Base-by-base conservation (phyloP, 2,797 vertebrate species). In the Borostomias antarcticus region DNA sequence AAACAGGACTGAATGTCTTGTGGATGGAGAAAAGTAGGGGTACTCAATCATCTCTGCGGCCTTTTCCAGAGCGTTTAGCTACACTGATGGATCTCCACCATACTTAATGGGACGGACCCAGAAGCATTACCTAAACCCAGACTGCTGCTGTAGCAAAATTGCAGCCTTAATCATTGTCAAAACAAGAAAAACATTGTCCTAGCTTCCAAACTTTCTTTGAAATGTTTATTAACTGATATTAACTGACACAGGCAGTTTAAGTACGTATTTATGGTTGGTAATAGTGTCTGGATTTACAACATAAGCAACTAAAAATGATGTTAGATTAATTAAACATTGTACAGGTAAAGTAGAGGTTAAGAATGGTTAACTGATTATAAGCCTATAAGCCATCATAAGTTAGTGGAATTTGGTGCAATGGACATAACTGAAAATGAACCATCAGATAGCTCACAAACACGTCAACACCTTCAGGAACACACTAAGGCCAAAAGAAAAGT, bases 1-100 rank as follows among this genome's bases (percentile, higher is more conserved):
- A 74, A 64, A 66, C 58, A 62, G 40, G 68, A 67, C 48, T 74
- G 66, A 75, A 74, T 57, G 25, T 77, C 52, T 57, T 68, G 45
- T 76, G 75, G 67, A 70, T 66, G 73, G 68, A 82, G 75, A 77
- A 74, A 73, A 76, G 29, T 53, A 23, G 70, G 53, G 56, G 68
- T 54, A 76, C 74, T 73, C 72, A 78, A 70, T 85, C 43, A 80
- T 86, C 82, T 83, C 75, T 88, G 84, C 74, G 86, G 86, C 84
- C 81, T 78, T 58, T 26, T 70, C 77, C 73, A 85, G 61, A 81
- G 81, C 74, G 64, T 84, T 79, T 76, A 76, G 77, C 69, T 79
- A 72, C 68, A 70, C 68, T 66, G 70, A 81, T 68, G 75, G 79
- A 74, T 66, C 70, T 77, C 61, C 64, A 83, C 85, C 79, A 70